Evolutionary conservation across 2,888 invertebrate genomes (phyloP), one percentile per base, ranked within the genome.

Genomic region (Coenonympha glycerion): DNA sequence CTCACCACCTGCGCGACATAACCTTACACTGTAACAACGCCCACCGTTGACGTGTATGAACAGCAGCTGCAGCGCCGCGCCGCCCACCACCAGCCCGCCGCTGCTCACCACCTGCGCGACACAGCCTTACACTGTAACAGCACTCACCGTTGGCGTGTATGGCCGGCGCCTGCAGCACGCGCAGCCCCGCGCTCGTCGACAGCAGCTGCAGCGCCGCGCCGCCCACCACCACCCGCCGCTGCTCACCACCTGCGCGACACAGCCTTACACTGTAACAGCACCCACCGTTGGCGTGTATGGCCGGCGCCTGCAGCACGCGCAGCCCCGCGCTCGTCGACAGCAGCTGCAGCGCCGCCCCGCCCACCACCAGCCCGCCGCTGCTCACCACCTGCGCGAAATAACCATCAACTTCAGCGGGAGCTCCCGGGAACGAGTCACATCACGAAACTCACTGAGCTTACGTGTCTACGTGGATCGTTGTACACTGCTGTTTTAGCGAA

Each of bases 181-280:
- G 71, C 53, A 87, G 68, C 0, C 79, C 81, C 39, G 74, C 76
- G 52, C 79, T 66, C 2, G 82, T 66, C 0, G 87, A 79, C 52
- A 88, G 60, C 62, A 88, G 68, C 65, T 88, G 88, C 48, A 88
- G 62, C 46, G 82, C 76, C 31, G 80, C 79, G 1, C 81, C 78
- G 30, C 87, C 85, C 34, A 89, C 88, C 48, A 89, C 87, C 6
- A 89, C 1, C 89, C 88, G 34, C 87, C 84, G 57, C 81, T 68
- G 36, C 79, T 75, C 30, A 88, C 83, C 64, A 88, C 78, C 88
- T 88, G 66, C 24, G 5, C 2, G 3, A 18, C 8, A 16, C 31
- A 31, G 8, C n/a, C n/a, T n/a, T n/a, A n/a, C n/a, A n/a, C n/a
- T n/a, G n/a, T 24, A 2, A 2, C 24, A 9, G 6, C 1, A 8